These are phyloP conservation scores for Drosophila arizonae DNA, from an alignment of 1,140 invertebrate species.

Conservation along the genomic window DNA sequence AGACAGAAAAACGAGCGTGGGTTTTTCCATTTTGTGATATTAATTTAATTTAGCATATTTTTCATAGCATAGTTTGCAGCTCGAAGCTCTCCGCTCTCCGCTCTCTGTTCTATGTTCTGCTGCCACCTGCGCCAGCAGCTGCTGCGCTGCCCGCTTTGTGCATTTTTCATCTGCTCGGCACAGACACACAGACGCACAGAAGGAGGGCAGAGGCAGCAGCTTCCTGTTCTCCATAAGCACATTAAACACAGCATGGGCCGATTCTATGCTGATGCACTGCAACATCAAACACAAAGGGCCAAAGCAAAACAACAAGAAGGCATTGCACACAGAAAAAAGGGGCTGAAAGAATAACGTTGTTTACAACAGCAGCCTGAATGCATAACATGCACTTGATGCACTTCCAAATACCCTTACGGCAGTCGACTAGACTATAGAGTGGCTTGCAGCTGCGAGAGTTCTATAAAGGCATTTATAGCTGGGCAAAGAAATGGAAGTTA, in stretches of 20 bases:
- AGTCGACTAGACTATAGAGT: background rate
- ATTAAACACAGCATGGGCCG: slow-evolving; percentile 49
- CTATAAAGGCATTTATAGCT: too few species aligned
- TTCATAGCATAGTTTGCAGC: slow-evolving; percentile 31
- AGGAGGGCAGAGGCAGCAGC: slow-evolving; percentile 6
- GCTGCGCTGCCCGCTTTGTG: slow-evolving; percentile 34
- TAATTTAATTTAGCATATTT: slow-evolving; percentile 58
- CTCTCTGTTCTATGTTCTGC: background rate
- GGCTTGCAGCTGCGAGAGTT: too few species aligned
- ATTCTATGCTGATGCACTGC: slow-evolving; percentile 34
- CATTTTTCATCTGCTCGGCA: slow-evolving; percentile 37
- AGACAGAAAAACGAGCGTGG: background rate
- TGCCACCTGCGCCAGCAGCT: background rate
- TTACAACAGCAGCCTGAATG: slow-evolving; percentile 41
- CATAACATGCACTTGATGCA: slow-evolving; percentile 51
- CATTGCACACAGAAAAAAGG: slow-evolving; percentile 1
- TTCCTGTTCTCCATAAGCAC: slow-evolving; percentile 57
- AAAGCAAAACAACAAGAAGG: slow-evolving; percentile 19
- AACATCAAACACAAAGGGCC: slow-evolving; percentile 34
- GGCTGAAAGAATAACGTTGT: slow-evolving; percentile 33
- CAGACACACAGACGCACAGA: background rate
- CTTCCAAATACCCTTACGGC: slow-evolving; percentile 5
- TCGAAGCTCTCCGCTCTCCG: too few species aligned
- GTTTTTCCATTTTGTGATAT: slow-evolving; percentile 49
- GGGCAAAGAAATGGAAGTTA: too few species aligned